Conservation (phyloP, 1,140 invertebrate genomes). For the Druon quercuslanigerum region DNA sequence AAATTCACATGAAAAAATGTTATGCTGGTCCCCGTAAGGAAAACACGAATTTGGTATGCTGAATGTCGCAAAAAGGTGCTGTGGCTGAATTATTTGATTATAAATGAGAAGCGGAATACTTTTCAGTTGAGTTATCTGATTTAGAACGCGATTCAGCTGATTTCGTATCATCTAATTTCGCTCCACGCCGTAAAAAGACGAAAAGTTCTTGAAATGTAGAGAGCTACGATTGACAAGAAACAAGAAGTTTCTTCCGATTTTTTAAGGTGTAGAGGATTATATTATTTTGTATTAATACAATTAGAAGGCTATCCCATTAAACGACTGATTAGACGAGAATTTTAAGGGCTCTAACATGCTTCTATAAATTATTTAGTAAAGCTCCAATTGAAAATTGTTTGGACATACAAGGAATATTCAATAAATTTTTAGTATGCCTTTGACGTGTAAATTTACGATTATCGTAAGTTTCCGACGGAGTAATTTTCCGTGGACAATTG, state of each 20-base stretch:
- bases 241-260: conserved; percentile 41
- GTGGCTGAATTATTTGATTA: too few relatives aligned
- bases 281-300: conserved; percentile 41
- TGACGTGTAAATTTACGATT: conserved; percentile 50
- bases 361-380: background rate
- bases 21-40: too few relatives aligned
- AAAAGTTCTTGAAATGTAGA: too few relatives aligned
- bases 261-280: conserved; percentile 35
- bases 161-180: too few relatives aligned
- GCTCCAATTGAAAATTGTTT: background rate
- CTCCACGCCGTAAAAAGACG: background rate
- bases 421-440: conserved; percentile 51
- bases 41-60: too few relatives aligned
- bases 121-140: too few relatives aligned
- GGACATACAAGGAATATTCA: conserved; percentile 37
- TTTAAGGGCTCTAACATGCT: conserved; percentile 34
- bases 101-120: too few relatives aligned
- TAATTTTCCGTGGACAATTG: too few relatives aligned
- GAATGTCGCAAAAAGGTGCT: too few relatives aligned
- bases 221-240: background rate
- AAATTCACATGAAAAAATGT: too few relatives aligned
- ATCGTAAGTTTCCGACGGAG: too few relatives aligned
- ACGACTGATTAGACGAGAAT: background rate
- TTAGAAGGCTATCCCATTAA: background rate
- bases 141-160: too few relatives aligned